phyloP scores from a whole-genome alignment of 2,888 invertebrate species.

The Laspeyria flexula region DNA sequence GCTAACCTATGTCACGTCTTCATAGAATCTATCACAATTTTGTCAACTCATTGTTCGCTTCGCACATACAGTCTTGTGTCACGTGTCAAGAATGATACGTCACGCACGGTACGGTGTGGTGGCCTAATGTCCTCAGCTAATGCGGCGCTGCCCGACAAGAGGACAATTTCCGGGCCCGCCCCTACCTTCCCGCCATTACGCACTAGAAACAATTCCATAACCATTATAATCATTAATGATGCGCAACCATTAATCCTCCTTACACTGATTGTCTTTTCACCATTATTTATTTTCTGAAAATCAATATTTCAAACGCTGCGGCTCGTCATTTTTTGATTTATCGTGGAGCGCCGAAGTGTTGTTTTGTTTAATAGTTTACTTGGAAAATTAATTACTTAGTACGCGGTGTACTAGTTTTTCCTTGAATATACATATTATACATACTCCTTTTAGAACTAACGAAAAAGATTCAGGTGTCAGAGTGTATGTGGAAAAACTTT shows the following conservation, averaged over 20 bases:
- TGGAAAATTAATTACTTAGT: constrained; percentile 39
- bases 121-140: constrained; percentile 80
- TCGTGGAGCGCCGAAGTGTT: constrained; percentile 37
- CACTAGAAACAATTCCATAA: constrained; percentile 77
- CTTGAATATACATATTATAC: constrained; percentile 13
- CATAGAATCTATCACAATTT: constrained; percentile 47
- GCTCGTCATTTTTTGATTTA: constrained; percentile 40
- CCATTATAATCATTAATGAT: constrained; percentile 79
- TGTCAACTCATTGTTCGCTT: constrained; percentile 60
- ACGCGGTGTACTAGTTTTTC: constrained; percentile 23
- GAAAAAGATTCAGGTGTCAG: constrained; percentile 33
- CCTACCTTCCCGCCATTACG: constrained; percentile 77
- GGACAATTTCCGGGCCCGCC: constrained; percentile 82
- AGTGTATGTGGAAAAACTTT: constrained; percentile 38
- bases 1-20: constrained; percentile 19
- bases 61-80: constrained; percentile 56
- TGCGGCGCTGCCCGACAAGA: constrained; percentile 76
- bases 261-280: constrained; percentile 60
- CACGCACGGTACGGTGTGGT: constrained; percentile 62
- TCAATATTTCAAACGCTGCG: constrained; percentile 37
- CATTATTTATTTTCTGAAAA: constrained; percentile 56
- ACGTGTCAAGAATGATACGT: constrained; percentile 70
- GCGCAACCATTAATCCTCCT: constrained; percentile 56
- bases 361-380: constrained; percentile 42
- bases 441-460: constrained; percentile 16